Base-by-base conservation (phyloP, 2,113 vertebrate genomes). In the Chaenocephalus aceratus region DNA sequence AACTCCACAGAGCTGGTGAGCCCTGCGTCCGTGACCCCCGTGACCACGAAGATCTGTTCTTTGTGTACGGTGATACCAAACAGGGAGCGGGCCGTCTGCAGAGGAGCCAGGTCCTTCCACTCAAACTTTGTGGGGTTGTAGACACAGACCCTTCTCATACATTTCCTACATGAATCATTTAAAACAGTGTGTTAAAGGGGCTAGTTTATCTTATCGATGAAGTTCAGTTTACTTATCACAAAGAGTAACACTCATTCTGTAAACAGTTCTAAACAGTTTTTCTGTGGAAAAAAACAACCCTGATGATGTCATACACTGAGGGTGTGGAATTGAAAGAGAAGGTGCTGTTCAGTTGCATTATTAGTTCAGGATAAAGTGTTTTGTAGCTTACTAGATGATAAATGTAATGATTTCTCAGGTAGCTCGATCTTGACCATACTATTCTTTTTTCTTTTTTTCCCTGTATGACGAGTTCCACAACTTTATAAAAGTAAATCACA, bases 101-200 rank as follows among this genome's bases (percentile, higher is more conserved):
- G 93, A 2, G 97, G 96, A 3, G 97, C 96, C 91, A 98, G 26
- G 53, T 97, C 98, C 90, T 95, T 98, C 98, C 98, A 99, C 85
- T 98, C 97, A 67, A 99, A 99, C 92, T 97, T 99, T 54, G 94
- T 92, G 0, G 97, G 97, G 88, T 99, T 94, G 70, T 99, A 99
- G 82, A 96, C 96, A 9, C 94, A 96, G 75, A 97, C 81, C 82
- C 90, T 96, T 80, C 90, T 97, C 84, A 97, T 86, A 83, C 98
- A 99, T 86, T 97, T 99, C 90, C 98, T 99, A 70, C 21, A 78
- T 60, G 12, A 64, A 56, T 51, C 41, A 72, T 59, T 16, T 1
- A 53, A 60, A 1, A 72, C 16, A 10, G 2, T 49, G 26, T 34
- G n/a, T 64, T 68, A 46, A 65, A 73, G 12, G 1, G 21, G 12